Conservation (phyloP, 2,888 invertebrate genomes). For the Erynnis tages region DNA sequence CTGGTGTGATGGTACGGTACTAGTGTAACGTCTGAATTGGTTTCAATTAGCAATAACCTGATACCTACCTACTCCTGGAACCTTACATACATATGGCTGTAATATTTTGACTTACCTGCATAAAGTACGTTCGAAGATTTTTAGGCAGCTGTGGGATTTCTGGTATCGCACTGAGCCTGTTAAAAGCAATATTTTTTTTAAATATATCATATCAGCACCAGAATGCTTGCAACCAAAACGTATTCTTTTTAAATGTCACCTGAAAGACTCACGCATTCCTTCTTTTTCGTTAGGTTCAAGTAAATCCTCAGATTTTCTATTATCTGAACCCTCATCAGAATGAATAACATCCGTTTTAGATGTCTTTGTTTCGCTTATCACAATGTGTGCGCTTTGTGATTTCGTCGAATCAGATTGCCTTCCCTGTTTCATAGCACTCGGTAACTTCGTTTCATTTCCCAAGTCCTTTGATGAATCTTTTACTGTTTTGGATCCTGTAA, state of each 20-base stretch:
- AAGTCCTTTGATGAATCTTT: conserved; percentile 26
- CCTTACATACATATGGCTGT: neutral
- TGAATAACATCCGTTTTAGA: conserved; percentile 16
- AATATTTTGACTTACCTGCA: conserved; percentile 55
- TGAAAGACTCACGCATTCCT: conserved; percentile 40
- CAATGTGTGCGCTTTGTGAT: conserved; percentile 30
- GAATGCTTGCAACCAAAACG: no score
- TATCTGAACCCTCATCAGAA: conserved; percentile 14
- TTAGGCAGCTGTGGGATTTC: conserved; percentile 34
- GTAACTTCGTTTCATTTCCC: conserved; percentile 33
- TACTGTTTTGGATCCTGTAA: conserved; percentile 13
- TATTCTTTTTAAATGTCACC: no score
- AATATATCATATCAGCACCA: no score
- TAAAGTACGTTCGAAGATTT: conserved; percentile 60
- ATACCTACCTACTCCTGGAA: no score
- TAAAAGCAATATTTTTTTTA: conserved; percentile 32
- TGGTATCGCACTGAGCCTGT: conserved; percentile 51
- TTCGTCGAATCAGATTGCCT: conserved; percentile 28
- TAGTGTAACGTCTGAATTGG: conserved; percentile 2
- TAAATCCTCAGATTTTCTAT: conserved; percentile 37
- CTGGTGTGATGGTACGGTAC: no score
- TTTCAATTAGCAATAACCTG: neutral
- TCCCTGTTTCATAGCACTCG: conserved; percentile 32
- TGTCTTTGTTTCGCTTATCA: neutral
- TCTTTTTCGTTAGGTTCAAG: conserved; percentile 37